Evolutionary conservation across 2,888 invertebrate genomes (phyloP), one percentile per base, ranked within the genome.

Genomic region (Xylota segnis): DNA sequence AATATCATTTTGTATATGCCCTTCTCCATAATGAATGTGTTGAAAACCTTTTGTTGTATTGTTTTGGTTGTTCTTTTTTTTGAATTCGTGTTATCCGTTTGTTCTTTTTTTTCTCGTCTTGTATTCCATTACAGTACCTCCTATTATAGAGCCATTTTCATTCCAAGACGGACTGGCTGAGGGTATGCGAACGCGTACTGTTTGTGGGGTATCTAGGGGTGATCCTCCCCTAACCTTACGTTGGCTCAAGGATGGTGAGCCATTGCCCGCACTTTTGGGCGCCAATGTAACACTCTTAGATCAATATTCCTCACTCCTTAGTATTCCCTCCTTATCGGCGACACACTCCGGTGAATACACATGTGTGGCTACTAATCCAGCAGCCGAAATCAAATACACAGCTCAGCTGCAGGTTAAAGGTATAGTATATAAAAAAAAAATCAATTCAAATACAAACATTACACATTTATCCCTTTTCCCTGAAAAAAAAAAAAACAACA

Each of bases 121-220:
- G 87, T 82, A 88, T 83, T 89, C 78, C 87, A 89, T 93, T 94
- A 92, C 95, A 96, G 96, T 96, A 94, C 96, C 96, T 93, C 96
- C 96, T 93, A 95, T 95, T 94, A 96, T 96, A 94, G 96, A 96
- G 94, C 95, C 96, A 93, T 96, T 96, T 95, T 94, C 94, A 94
- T 96, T 96, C 94, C 95, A 96, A 95, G 96, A 96, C 93, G 95
- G 95, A 92, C 94, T 96, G 92, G 95, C 95, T 92, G 96, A 96
- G 93, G 96, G 96, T 93, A 95, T 95, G 95, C 94, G 96, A 92
- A 96, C 96, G 89, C 95, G 96, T 92, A 95, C 96, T 92, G 95
- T 96, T 92, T 96, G 96, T 93, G 95, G 96, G 91, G 96, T 96
- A 91, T 95, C 95, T 92, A 94, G 95, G 90, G 96, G 97, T 90